phyloP scores from a whole-genome alignment of 2,888 invertebrate species.

The Zele albiditarsus region DNA sequence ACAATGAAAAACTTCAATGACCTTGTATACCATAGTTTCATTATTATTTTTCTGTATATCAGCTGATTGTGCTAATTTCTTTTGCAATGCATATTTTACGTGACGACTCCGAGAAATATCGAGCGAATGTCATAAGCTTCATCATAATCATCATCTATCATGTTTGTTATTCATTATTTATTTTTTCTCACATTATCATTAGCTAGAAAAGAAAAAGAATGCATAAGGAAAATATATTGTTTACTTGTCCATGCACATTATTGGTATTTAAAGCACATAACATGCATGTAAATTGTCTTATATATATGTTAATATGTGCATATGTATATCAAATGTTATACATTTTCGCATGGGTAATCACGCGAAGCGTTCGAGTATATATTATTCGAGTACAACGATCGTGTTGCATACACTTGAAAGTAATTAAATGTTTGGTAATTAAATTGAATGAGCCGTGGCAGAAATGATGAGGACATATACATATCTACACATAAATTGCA shows the following conservation, averaged over 20 bases:
- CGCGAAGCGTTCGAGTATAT: conserved; percentile 8
- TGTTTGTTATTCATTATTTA: background rate
- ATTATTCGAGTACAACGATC: background rate
- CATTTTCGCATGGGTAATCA: background rate
- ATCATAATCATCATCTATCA: background rate
- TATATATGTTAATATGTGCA: background rate
- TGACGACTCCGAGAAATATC: background rate
- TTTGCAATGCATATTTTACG: conserved; percentile 2
- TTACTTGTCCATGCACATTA: background rate
- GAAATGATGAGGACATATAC: conserved; percentile 3
- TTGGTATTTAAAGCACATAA: background rate
- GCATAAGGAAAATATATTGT: background rate
- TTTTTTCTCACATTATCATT: background rate
- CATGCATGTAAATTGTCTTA: background rate
- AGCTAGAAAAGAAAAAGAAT: background rate
- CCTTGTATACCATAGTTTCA: background rate
- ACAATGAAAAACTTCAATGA: background rate
- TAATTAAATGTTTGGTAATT: conserved; percentile 28
- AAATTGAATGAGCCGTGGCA: conserved; percentile 20
- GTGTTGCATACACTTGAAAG: background rate
- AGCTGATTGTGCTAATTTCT: conserved; percentile 3
- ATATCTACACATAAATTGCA: background rate
- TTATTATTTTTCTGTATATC: background rate
- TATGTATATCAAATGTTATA: background rate
- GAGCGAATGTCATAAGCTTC: background rate